Percentiles rank a stretch among this genome's conserved stretches.
phyloP scores from a whole-genome alignment of 2,113 vertebrate species.

The Pimephales promelas region DNA sequence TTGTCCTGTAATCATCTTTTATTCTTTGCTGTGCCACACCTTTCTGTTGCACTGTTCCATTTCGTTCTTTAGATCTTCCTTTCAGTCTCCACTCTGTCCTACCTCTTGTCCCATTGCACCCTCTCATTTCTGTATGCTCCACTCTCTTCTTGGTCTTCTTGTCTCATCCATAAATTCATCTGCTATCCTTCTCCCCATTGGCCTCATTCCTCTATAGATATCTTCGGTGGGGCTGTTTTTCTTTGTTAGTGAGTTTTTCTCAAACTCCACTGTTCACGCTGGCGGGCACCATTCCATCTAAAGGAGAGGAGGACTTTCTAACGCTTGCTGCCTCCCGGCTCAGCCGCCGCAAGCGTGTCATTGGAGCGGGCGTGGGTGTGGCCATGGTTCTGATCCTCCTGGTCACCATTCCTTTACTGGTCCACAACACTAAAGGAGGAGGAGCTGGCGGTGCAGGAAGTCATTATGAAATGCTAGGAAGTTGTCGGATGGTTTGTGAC shows the following conservation, averaged over 20 bases:
- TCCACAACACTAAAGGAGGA: conserved; percentile 86
- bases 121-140: conserved; percentile 53
- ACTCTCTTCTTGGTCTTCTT: conserved; percentile 46
- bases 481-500: conserved; percentile 92
- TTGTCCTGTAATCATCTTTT: conserved; percentile 39
- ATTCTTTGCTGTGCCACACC: conserved; percentile 47
- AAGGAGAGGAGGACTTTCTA: conserved; percentile 93
- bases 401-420: conserved; percentile 92
- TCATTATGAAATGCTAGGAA: conserved; percentile 89
- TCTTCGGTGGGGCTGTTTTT: conserved; percentile 37
- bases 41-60: conserved; percentile 53
- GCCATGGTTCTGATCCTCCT: conserved; percentile 93
- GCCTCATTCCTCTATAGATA: conserved; percentile 41
- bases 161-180: conserved; percentile 59
- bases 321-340: conserved; percentile 92
- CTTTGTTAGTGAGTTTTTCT: conserved; percentile 46
- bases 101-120: conserved; percentile 31
- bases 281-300: conserved; percentile 88
- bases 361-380: conserved; percentile 90
- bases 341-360: conserved; percentile 90
- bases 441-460: conserved; percentile 74
- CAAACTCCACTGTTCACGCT: conserved; percentile 67
- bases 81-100: conserved; percentile 12
- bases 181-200: conserved; percentile 40
- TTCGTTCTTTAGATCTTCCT: conserved; percentile 48